Conservation (phyloP, 2,888 invertebrate genomes). For the Apamea anceps region DNA sequence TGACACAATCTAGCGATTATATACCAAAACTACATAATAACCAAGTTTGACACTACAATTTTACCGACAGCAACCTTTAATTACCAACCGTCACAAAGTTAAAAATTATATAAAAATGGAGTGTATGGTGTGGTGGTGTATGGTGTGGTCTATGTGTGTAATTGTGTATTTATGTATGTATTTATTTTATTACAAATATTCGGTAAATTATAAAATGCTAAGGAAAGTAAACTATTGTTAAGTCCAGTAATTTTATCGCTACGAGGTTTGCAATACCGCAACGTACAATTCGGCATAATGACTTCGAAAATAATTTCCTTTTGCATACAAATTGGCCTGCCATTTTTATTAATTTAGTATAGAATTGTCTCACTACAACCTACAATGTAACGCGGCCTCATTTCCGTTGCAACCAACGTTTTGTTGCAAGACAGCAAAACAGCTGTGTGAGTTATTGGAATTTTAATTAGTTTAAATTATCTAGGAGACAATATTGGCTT, state of each 20-base stretch:
- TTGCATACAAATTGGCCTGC: background rate
- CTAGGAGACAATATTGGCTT: background rate
- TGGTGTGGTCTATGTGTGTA: too few species aligned
- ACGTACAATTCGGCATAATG: background rate
- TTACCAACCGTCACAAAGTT: background rate
- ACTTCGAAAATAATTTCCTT: background rate
- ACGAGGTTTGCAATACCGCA: background rate
- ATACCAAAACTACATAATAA: background rate
- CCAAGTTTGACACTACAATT: background rate
- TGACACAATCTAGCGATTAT: background rate
- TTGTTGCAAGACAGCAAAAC: slow-evolving; percentile 35
- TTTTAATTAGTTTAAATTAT: background rate
- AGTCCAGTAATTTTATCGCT: background rate
- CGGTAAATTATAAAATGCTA: background rate
- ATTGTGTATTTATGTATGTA: background rate
- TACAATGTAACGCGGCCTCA: slow-evolving; percentile 1
- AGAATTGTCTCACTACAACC: background rate
- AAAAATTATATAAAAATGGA: background rate
- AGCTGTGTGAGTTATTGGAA: background rate
- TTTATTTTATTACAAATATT: background rate
- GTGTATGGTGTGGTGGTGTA: too few species aligned
- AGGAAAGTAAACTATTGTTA: background rate
- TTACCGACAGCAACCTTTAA: background rate
- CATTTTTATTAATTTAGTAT: background rate
- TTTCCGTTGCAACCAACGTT: slow-evolving; percentile 11